Evolutionary conservation across 64 coral and sea anemone species (phyloP).

Genomic region (Cladopsammia gracilis): DNA sequence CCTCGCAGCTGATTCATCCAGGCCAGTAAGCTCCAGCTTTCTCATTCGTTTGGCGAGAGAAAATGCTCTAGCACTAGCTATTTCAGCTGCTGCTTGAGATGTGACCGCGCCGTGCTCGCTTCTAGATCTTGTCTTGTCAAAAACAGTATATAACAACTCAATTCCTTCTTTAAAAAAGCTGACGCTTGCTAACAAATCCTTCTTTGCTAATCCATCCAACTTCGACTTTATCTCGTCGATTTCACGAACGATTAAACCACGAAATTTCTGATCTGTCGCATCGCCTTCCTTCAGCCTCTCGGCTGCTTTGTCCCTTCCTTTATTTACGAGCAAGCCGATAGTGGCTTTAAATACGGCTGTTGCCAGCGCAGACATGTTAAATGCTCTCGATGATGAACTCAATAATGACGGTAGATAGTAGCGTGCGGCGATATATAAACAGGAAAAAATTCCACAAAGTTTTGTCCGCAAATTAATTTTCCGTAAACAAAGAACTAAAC

Average conservation of each 20-base stretch:
- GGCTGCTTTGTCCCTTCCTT: constrained; percentile 30
- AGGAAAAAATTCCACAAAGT: too few species aligned
- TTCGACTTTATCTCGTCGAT: constrained; percentile 64
- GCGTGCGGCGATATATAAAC: too few species aligned
- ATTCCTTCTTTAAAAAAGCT: constrained; percentile 54
- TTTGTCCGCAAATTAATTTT: too few species aligned
- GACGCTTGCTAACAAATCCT: constrained; percentile 50
- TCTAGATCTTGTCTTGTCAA: background rate
- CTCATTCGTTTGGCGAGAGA: background rate
- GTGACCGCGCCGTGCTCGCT: background rate
- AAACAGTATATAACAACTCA: constrained; percentile 28
- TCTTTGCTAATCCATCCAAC: constrained; percentile 31
- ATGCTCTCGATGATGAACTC: too few species aligned
- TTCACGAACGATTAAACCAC: constrained; percentile 19
- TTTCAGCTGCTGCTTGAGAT: background rate
- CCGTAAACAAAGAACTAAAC: too few species aligned
- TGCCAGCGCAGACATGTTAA: background rate
- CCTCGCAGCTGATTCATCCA: background rate
- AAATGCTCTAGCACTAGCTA: background rate
- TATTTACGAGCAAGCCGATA: constrained; percentile 4
- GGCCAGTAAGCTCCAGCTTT: background rate
- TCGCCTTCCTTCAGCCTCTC: constrained; percentile 33
- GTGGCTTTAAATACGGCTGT: constrained; percentile 16
- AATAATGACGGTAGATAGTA: too few species aligned
- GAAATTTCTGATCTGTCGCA: constrained; percentile 33